Percentiles rank a stretch among this genome's conserved stretches.
phyloP scores from a whole-genome alignment of 2,888 invertebrate species.

The Pollenia angustigena region DNA sequence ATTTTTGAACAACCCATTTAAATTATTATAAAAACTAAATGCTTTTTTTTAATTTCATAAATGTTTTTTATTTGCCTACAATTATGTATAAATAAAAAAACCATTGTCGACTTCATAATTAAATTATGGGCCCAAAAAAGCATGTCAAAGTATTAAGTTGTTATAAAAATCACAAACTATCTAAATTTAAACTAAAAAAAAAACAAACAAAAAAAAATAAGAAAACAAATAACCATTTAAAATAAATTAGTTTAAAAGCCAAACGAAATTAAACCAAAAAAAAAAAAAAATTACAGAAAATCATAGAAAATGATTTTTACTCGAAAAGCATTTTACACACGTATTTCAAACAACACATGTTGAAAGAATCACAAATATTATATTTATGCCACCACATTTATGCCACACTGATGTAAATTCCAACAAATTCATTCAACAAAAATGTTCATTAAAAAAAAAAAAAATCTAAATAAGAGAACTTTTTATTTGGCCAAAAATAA shows the following conservation, averaged over 20 bases:
- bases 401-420: constrained; percentile 1
- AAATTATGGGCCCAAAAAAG: neutral
- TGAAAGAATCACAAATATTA: neutral
- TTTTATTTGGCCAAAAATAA: constrained; percentile 54
- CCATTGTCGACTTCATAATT: neutral
- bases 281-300: neutral
- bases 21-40: no score
- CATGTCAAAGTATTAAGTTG: constrained; percentile 7
- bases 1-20: no score
- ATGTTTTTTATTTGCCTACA: neutral
- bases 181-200: neutral
- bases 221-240: constrained; percentile 10
- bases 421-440: constrained; percentile 39
- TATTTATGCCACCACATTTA: constrained; percentile 10
- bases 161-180: constrained; percentile 35
- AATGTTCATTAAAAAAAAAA: constrained; percentile 25
- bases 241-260: constrained; percentile 22
- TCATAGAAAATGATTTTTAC: neutral
- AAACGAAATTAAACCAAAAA: neutral
- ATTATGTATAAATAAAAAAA: no score
- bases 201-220: no score
- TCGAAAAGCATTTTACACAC: neutral
- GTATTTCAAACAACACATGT: constrained; percentile 7
- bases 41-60: neutral
- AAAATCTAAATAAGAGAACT: neutral